These are phyloP conservation scores for Peromyscus leucopus DNA, from an alignment of 2,113 vertebrate species.

Conservation along the genomic window DNA sequence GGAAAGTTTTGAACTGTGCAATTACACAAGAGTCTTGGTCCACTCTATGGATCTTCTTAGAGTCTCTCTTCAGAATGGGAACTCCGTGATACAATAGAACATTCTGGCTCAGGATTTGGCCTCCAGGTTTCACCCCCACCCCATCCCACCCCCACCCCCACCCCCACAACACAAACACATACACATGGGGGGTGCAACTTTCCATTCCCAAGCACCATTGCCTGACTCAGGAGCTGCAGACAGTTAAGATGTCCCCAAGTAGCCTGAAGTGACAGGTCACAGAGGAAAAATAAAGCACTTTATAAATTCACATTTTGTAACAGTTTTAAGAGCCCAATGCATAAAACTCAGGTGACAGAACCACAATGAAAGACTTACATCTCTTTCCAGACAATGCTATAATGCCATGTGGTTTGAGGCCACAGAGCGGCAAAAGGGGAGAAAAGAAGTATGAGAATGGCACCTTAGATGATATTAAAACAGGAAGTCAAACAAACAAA, in stretches of 20 bases:
- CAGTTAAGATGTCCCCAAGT: not conserved
- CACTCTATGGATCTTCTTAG: not conserved
- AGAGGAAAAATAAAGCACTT: constrained; percentile 10
- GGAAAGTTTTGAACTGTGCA: not conserved
- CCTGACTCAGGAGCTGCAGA: not conserved
- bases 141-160: too few species aligned
- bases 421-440: not conserved
- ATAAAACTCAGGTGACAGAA: not conserved
- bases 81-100: not conserved
- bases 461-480: constrained; percentile 53
- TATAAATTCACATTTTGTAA: constrained; percentile 59
- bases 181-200: not conserved
- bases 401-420: not conserved
- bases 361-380: not conserved
- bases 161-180: too few species aligned
- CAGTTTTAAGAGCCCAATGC: not conserved
- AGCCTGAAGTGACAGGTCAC: not conserved
- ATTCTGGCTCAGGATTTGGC: constrained; percentile 5
- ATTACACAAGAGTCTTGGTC: not conserved
- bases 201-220: not conserved
- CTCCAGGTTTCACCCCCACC: not conserved
- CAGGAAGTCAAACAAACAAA: not conserved
- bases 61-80: not conserved
- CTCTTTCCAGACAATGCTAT: constrained; percentile 3
- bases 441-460: not conserved